Percentiles rank a stretch among this genome's conserved stretches.
Conservation (phyloP, 2,888 invertebrate genomes). For the Palloptera scutellata region DNA sequence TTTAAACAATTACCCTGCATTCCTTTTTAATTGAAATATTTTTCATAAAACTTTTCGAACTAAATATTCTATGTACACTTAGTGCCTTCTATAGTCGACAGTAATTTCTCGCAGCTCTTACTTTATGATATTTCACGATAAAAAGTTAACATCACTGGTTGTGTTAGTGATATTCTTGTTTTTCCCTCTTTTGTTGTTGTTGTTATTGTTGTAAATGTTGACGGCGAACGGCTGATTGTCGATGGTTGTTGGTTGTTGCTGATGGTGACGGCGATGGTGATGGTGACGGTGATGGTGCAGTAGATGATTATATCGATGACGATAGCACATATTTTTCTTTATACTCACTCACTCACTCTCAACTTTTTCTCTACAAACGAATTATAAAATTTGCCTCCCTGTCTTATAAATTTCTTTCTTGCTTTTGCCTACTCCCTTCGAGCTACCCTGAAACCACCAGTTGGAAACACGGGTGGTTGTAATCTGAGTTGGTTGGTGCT, state of each 20-base stretch:
- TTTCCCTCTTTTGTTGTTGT: constrained; percentile 30
- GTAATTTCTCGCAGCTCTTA: too few relatives aligned
- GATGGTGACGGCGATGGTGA: neutral
- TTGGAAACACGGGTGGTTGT: neutral
- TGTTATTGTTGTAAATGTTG: constrained; percentile 31
- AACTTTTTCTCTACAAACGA: neutral
- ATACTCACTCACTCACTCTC: neutral
- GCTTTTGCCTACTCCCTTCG: neutral
- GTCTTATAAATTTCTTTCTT: neutral
- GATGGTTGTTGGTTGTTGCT: constrained; percentile 18
- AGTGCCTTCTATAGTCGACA: too few relatives aligned
- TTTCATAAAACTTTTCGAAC: too few relatives aligned
- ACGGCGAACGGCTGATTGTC: constrained; percentile 17
- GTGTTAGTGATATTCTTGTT: constrained; percentile 30
- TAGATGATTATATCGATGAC: constrained; percentile 4
- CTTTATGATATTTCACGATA: too few relatives aligned
- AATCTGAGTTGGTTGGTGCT: neutral
- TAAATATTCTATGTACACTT: too few relatives aligned
- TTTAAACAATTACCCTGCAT: too few relatives aligned
- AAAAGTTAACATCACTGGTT: constrained; percentile 5
- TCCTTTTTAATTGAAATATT: too few relatives aligned
- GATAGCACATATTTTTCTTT: constrained; percentile 4
- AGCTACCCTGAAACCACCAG: too few relatives aligned
- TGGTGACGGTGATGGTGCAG: neutral
- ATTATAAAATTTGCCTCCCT: constrained; percentile 3